These are phyloP conservation scores for Helicolenus hilgendorfi DNA, from an alignment of 2,797 vertebrate genomes.

Conservation along the genomic window DNA sequence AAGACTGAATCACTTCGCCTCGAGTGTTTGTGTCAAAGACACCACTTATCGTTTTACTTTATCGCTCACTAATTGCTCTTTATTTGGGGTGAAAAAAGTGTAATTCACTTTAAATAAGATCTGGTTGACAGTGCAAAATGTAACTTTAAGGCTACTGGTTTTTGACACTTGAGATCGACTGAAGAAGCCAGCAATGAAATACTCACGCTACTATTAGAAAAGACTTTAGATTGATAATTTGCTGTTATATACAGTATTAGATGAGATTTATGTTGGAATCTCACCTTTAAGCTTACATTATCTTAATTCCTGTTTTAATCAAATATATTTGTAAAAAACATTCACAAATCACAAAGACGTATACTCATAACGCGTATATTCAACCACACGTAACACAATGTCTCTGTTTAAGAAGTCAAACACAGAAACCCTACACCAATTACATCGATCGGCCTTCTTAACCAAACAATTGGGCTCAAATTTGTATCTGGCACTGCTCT, in stretches of 20 bases:
- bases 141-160: not conserved
- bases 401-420: slow-evolving; percentile 29
- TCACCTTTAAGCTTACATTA: not conserved
- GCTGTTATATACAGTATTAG: not conserved
- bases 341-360: not conserved
- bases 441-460: slow-evolving; percentile 56
- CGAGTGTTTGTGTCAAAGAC: slow-evolving; percentile 50
- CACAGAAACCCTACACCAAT: slow-evolving; percentile 32
- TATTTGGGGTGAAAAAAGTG: slow-evolving; percentile 11
- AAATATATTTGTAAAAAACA: not conserved
- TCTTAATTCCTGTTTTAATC: not conserved
- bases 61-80: slow-evolving; percentile 44
- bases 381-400: slow-evolving; percentile 29
- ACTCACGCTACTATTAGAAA: not conserved
- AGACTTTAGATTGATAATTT: not conserved
- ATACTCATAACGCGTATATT: not conserved
- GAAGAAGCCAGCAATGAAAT: not conserved
- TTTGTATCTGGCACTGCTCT: slow-evolving; percentile 68
- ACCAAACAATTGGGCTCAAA: slow-evolving; percentile 64
- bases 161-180: not conserved
- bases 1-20: slow-evolving; percentile 43
- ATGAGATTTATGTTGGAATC: not conserved
- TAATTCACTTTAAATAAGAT: slow-evolving; percentile 19
- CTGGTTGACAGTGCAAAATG: not conserved
- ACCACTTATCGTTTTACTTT: slow-evolving; percentile 37